A percentile compares a stretch with the other conserved stretches of the same genome.
These are phyloP conservation scores for Melanotaenia trifasciata DNA, from an alignment of 2,797 vertebrate genomes.

Conservation along the genomic window DNA sequence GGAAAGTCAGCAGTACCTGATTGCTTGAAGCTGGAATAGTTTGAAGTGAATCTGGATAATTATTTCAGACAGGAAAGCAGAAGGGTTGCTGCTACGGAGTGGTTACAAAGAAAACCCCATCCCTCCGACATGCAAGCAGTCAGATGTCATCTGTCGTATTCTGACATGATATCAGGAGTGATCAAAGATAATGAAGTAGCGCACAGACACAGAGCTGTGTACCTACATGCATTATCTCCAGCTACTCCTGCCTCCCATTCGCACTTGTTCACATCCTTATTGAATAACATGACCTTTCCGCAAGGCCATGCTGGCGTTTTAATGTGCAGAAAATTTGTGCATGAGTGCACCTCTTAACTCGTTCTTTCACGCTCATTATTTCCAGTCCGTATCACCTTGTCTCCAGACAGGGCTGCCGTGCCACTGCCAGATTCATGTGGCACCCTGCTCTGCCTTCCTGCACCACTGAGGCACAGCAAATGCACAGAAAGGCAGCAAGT, in stretches of 20 bases:
- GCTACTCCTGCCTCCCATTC: constrained; percentile 64
- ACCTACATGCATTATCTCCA: constrained; percentile 70
- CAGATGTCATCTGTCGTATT: constrained; percentile 73
- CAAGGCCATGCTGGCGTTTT: constrained; percentile 77
- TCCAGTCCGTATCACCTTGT: constrained; percentile 83
- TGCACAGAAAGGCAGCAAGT: constrained; percentile 25
- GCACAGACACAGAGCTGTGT: constrained; percentile 68
- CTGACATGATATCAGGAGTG: constrained; percentile 74
- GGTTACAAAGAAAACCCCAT: constrained; percentile 60
- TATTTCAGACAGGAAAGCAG: constrained; percentile 70
- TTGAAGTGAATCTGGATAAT: constrained; percentile 71
- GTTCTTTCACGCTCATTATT: constrained; percentile 83
- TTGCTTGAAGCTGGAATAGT: constrained; percentile 56
- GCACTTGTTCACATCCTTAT: constrained; percentile 76
- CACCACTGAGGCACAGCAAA: constrained; percentile 50
- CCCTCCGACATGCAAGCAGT: constrained; percentile 69
- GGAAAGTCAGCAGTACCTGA: constrained; percentile 51
- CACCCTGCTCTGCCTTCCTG: constrained; percentile 51
- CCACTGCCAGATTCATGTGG: constrained; percentile 68
- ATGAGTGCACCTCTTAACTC: constrained; percentile 82
- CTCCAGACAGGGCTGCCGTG: constrained; percentile 71
- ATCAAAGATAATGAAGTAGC: constrained; percentile 80
- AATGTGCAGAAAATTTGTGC: constrained; percentile 81
- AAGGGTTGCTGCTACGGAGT: constrained; percentile 58
- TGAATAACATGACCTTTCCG: constrained; percentile 84